Evolutionary conservation across 2,888 invertebrate species (phyloP).

Genomic region (Drosophila yooni): DNA sequence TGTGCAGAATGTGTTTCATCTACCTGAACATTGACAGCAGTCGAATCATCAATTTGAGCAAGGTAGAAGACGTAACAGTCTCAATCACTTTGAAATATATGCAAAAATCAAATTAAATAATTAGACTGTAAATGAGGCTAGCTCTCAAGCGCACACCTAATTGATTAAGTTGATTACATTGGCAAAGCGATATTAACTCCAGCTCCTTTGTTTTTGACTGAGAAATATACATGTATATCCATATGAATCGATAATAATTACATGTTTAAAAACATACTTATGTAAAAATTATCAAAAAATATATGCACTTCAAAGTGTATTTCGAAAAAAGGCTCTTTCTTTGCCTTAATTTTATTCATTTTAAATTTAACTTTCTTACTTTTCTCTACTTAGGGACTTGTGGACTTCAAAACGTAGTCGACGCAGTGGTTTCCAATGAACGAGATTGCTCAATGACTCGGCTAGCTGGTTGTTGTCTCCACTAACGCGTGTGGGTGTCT

Average conservation of each 20-base stretch:
- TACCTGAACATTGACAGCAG: constrained; percentile 19
- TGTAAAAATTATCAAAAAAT: neutral
- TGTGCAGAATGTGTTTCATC: constrained; percentile 26
- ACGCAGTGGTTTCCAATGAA: neutral
- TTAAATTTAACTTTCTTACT: neutral
- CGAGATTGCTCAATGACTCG: neutral
- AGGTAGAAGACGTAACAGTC: constrained; percentile 34
- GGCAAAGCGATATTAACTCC: constrained; percentile 49
- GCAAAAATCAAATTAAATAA: constrained; percentile 72
- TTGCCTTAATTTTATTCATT: neutral
- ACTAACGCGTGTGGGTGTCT: neutral
- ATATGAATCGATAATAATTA: neutral
- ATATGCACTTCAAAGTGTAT: neutral
- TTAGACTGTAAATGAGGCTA: constrained; percentile 56
- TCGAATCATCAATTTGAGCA: constrained; percentile 18
- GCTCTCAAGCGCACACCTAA: constrained; percentile 53
- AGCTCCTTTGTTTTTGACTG: constrained; percentile 17
- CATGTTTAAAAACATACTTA: neutral
- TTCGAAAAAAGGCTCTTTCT: neutral
- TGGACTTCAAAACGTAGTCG: too few species aligned
- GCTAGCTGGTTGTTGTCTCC: neutral
- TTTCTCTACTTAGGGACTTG: too few species aligned
- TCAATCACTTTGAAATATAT: constrained; percentile 53
- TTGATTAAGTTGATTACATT: constrained; percentile 74
- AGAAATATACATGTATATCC: neutral